Base-by-base conservation (phyloP, 2,797 vertebrate species). In the Zenarchopterus dispar region DNA sequence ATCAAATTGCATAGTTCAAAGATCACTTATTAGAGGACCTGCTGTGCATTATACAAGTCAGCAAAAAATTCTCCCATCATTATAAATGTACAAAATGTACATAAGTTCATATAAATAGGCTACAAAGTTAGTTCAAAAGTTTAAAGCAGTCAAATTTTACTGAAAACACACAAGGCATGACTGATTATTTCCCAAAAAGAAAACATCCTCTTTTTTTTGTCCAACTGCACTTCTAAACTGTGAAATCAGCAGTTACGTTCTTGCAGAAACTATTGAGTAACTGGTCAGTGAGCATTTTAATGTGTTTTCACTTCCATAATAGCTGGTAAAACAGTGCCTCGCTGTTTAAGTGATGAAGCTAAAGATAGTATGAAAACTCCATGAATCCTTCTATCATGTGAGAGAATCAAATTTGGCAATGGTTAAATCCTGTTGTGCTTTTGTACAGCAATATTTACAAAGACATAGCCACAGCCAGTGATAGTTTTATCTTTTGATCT, bases 191-290 rank as follows among this genome's bases (percentile, higher is more conserved):
- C 13, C 36, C 22, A 7, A 49, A 61, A 5, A 39, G 24, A 67
- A 53, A 19, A 80, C 78, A 71, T 84, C 65, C 70, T 69, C 65
- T 80, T 81, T 80, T 77, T 78, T 77, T 78, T 71, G 50, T 70
- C 61, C 62, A 78, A 45, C 47, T 73, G 78, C 78, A 67, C 64
- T 77, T 86, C 85, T 75, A 73, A 84, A 84, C 6, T 77, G 77
- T 77, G 64, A 73, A 62, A 50, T 91, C 88, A 90, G 89, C 89
- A 90, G 36, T 22, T 44, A 5, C 28, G 70, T 47, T 73, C 23
- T 79, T 82, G 71, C 82, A 85, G 73, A 75, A 75, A 75, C 70
- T 84, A 74, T 90, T 90, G 89, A 65, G 84, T 33, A 89, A 92
- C 47, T 28, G 43, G 46, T 54, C 43, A 73, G 80, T 57, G 50